Conservation (phyloP, 2,113 vertebrate species). For the Thamnophis sirtalis region DNA sequence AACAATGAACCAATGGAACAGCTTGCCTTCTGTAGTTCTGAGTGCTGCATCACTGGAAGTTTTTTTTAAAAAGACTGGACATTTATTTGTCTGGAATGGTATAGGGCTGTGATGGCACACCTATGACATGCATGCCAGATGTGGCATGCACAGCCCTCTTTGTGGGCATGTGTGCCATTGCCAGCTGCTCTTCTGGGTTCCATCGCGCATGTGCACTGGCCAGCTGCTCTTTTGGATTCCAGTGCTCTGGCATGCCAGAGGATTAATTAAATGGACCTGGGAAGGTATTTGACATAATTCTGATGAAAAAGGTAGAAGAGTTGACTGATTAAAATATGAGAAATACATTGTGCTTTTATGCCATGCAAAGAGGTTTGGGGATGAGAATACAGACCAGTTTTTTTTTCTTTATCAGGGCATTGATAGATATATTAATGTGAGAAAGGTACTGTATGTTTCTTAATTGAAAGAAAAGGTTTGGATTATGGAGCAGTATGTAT, state of each 20-base stretch:
- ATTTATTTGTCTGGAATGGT: background rate
- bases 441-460: background rate
- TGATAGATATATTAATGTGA: background rate
- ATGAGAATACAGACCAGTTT: background rate
- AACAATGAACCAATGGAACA: no score
- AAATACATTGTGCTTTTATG: background rate
- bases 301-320: background rate
- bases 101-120: no score
- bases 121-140: no score
- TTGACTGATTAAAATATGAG: background rate
- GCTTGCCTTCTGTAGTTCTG: background rate
- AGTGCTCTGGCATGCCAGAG: no score
- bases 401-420: background rate
- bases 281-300: background rate
- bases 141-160: no score
- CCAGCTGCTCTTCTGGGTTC: no score
- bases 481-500: background rate
- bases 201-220: no score
- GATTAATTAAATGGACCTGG: background rate
- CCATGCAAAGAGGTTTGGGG: background rate
- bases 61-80: background rate
- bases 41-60: background rate
- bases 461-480: background rate
- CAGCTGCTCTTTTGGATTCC: no score
- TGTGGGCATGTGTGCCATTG: no score